Conservation (phyloP, 2,797 vertebrate genomes). For the Enteromius paludinosus region DNA sequence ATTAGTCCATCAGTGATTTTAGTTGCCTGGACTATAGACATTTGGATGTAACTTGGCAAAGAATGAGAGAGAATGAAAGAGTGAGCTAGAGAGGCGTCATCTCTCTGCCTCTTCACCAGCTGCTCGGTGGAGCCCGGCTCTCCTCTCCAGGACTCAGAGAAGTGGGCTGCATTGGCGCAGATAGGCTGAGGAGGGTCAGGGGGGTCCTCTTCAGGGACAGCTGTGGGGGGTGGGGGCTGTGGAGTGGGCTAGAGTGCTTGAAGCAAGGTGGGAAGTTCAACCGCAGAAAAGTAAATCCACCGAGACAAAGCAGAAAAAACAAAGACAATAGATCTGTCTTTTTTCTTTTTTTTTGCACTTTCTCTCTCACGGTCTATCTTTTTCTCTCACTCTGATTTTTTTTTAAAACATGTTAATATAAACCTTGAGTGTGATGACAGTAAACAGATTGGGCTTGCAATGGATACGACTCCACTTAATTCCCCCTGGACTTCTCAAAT, state of each 20-base stretch:
- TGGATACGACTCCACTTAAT: constrained; percentile 12
- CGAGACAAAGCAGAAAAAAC: constrained; percentile 46
- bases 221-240: constrained; percentile 55
- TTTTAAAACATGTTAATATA: constrained; percentile 12
- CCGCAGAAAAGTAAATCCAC: constrained; percentile 51
- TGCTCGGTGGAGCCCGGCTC: constrained; percentile 56
- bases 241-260: constrained; percentile 60
- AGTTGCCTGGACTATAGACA: constrained; percentile 55
- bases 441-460: constrained; percentile 23
- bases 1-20: constrained; percentile 53
- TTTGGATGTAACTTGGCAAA: constrained; percentile 57
- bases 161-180: constrained; percentile 57
- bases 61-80: constrained; percentile 49
- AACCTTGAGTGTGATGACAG: not conserved
- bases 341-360: constrained; percentile 9
- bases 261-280: constrained; percentile 62
- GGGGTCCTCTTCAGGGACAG: constrained; percentile 59
- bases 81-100: constrained; percentile 55
- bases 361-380: not conserved
- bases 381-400: not conserved
- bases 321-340: constrained; percentile 46
- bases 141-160: constrained; percentile 51
- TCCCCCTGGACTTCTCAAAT: not conserved
- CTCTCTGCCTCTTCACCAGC: constrained; percentile 64
- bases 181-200: constrained; percentile 57